Percentiles rank a stretch among this genome's conserved stretches.
phyloP scores from a whole-genome alignment of 2,113 vertebrate genomes.

The Semnornis frantzii region DNA sequence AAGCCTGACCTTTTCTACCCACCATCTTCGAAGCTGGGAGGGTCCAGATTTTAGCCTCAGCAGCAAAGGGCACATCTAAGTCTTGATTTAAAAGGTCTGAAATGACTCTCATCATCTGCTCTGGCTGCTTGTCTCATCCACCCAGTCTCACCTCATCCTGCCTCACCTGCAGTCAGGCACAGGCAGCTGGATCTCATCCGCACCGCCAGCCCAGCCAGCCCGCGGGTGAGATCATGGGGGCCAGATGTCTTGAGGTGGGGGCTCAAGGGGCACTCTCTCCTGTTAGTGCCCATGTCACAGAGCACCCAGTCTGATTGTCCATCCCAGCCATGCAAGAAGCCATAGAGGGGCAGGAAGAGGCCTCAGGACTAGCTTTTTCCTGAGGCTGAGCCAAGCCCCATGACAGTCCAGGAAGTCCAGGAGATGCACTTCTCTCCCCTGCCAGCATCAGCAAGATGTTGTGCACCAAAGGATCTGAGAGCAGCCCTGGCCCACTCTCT shows the following conservation, averaged over 20 bases:
- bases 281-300: not conserved
- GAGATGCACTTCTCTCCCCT: not conserved
- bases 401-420: not conserved
- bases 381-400: not conserved
- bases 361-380: not conserved
- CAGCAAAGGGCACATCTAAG: not conserved
- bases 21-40: not conserved
- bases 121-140: not conserved
- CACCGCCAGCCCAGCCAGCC: not conserved
- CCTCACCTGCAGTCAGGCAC: not conserved
- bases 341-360: not conserved
- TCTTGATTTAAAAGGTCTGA: conserved; percentile 46
- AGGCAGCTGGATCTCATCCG: conserved; percentile 8
- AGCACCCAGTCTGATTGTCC: not conserved
- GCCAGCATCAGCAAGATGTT: not conserved
- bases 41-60: not conserved
- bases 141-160: not conserved
- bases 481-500: not conserved
- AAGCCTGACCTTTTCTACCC: not conserved
- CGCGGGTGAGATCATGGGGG: not conserved
- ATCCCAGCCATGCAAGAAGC: not conserved
- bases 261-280: not conserved
- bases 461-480: not conserved
- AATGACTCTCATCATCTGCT: not conserved
- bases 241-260: not conserved